These are phyloP conservation scores for Drosophila prostipennis DNA, from an alignment of 2,888 invertebrate species.

Conservation along the genomic window DNA sequence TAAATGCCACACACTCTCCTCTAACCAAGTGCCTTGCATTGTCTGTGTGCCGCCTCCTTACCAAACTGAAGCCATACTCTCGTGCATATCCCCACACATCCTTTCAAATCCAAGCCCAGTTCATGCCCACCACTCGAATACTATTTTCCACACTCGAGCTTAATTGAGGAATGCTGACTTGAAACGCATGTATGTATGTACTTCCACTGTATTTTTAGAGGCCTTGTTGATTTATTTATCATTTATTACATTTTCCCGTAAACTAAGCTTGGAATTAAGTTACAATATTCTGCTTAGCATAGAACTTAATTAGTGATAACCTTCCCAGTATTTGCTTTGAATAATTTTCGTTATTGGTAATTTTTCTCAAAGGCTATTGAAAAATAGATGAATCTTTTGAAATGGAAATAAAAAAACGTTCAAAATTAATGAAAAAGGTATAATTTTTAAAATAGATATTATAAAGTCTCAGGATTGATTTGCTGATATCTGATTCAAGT, in stretches of 20 bases:
- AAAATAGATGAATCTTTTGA: too few relatives aligned
- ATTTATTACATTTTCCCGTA: too few relatives aligned
- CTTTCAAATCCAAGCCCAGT: slow-evolving; percentile 18
- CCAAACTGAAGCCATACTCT: slow-evolving; percentile 9
- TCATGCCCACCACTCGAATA: slow-evolving; percentile 16
- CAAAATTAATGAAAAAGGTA: too few relatives aligned
- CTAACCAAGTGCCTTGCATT: slow-evolving; percentile 32
- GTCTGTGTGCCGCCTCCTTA: slow-evolving; percentile 25
- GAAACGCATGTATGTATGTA: slow-evolving; percentile 4
- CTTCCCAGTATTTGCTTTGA: not conserved
- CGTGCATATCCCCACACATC: slow-evolving; percentile 21
- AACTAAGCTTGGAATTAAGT: not conserved
- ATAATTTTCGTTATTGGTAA: not conserved
- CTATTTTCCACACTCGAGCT: slow-evolving; percentile 26
- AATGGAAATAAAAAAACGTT: too few relatives aligned
- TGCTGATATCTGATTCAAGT: too few relatives aligned
- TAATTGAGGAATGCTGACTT: slow-evolving; percentile 18
- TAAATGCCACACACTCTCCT: slow-evolving; percentile 6
- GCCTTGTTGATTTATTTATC: not conserved
- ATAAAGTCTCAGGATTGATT: too few relatives aligned
- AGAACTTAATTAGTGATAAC: not conserved
- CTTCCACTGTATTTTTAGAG: not conserved
- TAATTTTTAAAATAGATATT: too few relatives aligned
- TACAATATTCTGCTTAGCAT: too few relatives aligned
- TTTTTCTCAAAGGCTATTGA: too few relatives aligned